Base-by-base conservation (phyloP, 2,797 vertebrate genomes). In the Ctenochaetus hawaiiensis region DNA sequence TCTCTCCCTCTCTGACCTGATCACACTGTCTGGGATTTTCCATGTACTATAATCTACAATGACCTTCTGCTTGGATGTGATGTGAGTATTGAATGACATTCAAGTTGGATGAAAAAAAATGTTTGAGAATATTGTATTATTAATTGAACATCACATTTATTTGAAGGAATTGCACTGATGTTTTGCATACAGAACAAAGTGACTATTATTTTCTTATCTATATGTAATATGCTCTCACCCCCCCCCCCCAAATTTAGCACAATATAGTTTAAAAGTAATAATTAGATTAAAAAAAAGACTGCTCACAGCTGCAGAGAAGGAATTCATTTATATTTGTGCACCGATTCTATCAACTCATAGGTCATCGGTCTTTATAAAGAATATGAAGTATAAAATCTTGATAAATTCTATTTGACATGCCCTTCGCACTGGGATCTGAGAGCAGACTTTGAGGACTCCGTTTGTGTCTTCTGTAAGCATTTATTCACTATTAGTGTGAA, bases 31-130 rank as follows among this genome's bases (percentile, higher is more conserved):
- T 74, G 68, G 66, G 49, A 62, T 73, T 70, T 58, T 20, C 39
- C 34, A 3, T 71, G 30, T 39, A 8, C 39, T 8, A 10, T 41
- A 11, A 41, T 63, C 41, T 39, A 16, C 53, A 39, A 49, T 53
- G 59, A 64, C 63, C 72, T 6, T 76, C 82, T 8, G 17, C 83
- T 18, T 77, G 53, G 14, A 66, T 63, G 37, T 75, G 2, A 75
- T 78, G 93, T 94, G 88, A 94, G 91, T 93, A 89, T 72, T 0
- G 26, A 30, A 30, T 30, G 26, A 30, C 26, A 30, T 30, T 30
- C 26, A 30, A 30, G 26, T 51, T 68, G 6, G 61, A 41, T 63
- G 17, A 41, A 45, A 59, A 26, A 6, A 2, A 18, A 30, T 30
- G 26, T 30, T 30, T 4, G 26, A 30, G 4, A 30, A 37, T 18